Conservation (phyloP, 64 coral and sea anemone species). For the Catalaphyllia jardinei region DNA sequence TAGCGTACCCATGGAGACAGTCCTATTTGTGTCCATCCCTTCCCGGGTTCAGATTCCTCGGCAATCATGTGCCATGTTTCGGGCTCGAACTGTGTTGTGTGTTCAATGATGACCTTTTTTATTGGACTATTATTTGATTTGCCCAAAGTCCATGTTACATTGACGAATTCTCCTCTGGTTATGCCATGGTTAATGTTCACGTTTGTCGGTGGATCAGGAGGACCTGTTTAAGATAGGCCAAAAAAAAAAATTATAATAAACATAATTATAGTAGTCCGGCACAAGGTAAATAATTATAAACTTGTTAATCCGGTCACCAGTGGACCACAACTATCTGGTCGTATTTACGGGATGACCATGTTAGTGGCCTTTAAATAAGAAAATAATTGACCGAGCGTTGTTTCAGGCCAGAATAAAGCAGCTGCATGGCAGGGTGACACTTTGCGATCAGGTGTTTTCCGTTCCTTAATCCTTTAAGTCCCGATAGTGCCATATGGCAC, state of each 20-base stretch:
- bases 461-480: too few species aligned
- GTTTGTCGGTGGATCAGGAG: slow-evolving; percentile 40
- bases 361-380: too few species aligned
- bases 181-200: background rate
- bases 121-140: slow-evolving; percentile 55
- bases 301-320: too few species aligned
- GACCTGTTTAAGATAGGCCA: slow-evolving; percentile 11
- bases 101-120: slow-evolving; percentile 15
- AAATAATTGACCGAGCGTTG: too few species aligned
- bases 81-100: slow-evolving; percentile 16
- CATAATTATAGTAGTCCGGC: background rate
- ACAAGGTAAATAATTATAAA: too few species aligned
- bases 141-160: slow-evolving; percentile 54
- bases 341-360: too few species aligned
- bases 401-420: too few species aligned
- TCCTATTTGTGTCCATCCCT: background rate
- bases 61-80: slow-evolving; percentile 1
- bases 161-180: slow-evolving; percentile 10
- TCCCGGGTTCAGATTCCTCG: background rate
- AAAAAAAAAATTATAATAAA: background rate
- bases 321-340: too few species aligned
- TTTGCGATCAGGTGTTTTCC: too few species aligned
- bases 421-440: too few species aligned
- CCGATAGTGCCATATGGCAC: too few species aligned
- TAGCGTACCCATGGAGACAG: slow-evolving; percentile 55